Evolutionary conservation across 2,888 invertebrate species (phyloP).

Genomic region (Serripes groenlandicus): DNA sequence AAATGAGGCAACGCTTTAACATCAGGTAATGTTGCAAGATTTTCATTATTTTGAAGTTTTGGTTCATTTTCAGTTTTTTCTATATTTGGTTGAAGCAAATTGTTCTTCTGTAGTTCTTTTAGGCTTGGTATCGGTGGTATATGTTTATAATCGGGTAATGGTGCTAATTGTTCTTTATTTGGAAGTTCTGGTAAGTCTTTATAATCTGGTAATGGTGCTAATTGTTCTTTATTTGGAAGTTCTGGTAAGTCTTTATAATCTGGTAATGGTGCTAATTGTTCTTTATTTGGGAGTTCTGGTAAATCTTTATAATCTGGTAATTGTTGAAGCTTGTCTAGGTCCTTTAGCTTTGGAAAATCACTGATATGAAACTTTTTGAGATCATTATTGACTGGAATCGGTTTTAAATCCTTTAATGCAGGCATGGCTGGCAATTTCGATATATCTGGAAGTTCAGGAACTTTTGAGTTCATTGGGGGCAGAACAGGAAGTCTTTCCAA

Average conservation of each 20-base stretch:
- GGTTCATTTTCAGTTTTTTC: slow-evolving; percentile 25
- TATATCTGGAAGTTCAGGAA: slow-evolving; percentile 11
- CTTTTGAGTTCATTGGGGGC: background rate
- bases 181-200: slow-evolving; percentile 18
- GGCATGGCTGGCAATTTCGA: slow-evolving; percentile 24
- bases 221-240: slow-evolving; percentile 20
- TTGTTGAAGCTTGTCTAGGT: slow-evolving; percentile 6
- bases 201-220: slow-evolving; percentile 36
- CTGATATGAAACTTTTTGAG: background rate
- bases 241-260: slow-evolving; percentile 21
- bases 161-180: slow-evolving; percentile 1
- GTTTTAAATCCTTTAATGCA: slow-evolving; percentile 14
- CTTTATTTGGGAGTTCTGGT: slow-evolving; percentile 39
- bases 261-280: slow-evolving; percentile 32
- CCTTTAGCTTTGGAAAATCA: slow-evolving; percentile 22
- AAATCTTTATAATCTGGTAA: slow-evolving; percentile 44
- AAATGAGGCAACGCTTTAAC: slow-evolving; percentile 9
- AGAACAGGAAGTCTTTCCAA: slow-evolving; percentile 14
- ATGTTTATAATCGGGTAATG: slow-evolving; percentile 33
- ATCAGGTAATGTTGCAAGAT: slow-evolving; percentile 39
- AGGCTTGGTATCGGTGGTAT: slow-evolving; percentile 34
- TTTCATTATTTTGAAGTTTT: slow-evolving; percentile 33
- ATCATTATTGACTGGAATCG: slow-evolving; percentile 1
- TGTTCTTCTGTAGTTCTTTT: background rate
- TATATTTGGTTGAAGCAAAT: too few species aligned